A percentile compares a stretch with the other conserved stretches of the same genome.
Evolutionary conservation across 2,888 invertebrate genomes (phyloP).

Genomic region (Xestia sexstrigata): DNA sequence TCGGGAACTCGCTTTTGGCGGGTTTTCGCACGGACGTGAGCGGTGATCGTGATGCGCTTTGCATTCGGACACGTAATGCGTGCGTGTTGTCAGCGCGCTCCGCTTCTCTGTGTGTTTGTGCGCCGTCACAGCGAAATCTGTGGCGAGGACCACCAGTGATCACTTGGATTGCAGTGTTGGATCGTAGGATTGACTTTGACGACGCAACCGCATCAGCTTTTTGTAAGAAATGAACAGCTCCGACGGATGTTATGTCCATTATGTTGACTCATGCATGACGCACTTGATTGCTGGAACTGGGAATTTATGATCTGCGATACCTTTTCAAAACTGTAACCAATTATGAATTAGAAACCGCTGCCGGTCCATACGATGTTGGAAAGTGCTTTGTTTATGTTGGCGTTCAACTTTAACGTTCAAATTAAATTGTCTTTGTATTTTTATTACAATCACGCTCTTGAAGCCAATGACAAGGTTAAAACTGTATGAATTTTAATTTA

Average conservation of each 20-base stretch:
- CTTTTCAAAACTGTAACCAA: slow-evolving; percentile 61
- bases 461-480: slow-evolving; percentile 58
- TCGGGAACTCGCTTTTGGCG: slow-evolving; percentile 87
- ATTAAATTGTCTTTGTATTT: slow-evolving; percentile 37
- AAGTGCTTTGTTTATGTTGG: slow-evolving; percentile 47
- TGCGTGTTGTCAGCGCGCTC: slow-evolving; percentile 80
- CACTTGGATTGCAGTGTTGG: slow-evolving; percentile 90
- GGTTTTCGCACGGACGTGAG: slow-evolving; percentile 84
- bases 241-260: slow-evolving; percentile 87
- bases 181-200: slow-evolving; percentile 82
- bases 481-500: slow-evolving; percentile 52
- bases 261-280: slow-evolving; percentile 90
- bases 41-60: slow-evolving; percentile 83
- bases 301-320: slow-evolving; percentile 78
- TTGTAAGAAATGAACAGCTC: slow-evolving; percentile 85
- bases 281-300: slow-evolving; percentile 88
- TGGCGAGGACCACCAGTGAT: slow-evolving; percentile 81
- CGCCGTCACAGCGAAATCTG: slow-evolving; percentile 84
- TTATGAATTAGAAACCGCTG: slow-evolving; percentile 55
- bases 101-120: slow-evolving; percentile 73
- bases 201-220: slow-evolving; percentile 79
- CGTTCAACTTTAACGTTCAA: slow-evolving; percentile 36
- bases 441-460: slow-evolving; percentile 52
- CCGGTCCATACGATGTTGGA: slow-evolving; percentile 42
- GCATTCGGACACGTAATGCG: slow-evolving; percentile 84